These are phyloP conservation scores for Muntiacus muntjak DNA, from an alignment of 2,113 vertebrate species.

Conservation along the genomic window DNA sequence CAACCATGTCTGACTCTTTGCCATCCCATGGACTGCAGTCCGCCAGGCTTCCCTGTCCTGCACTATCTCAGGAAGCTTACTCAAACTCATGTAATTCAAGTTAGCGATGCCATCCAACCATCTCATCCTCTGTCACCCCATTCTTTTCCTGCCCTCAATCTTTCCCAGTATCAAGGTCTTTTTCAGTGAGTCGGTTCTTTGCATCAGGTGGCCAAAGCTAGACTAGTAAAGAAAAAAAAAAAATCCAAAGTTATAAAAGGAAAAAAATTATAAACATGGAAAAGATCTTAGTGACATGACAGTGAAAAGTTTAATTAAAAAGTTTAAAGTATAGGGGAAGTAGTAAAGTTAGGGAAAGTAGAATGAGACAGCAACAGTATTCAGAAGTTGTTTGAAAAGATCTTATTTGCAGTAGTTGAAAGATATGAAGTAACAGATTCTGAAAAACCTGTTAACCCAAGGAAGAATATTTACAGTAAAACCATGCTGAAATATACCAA, in stretches of 20 bases:
- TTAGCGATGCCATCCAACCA: not conserved
- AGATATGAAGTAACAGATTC: not conserved
- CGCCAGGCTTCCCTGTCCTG: not conserved
- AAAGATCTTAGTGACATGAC: not conserved
- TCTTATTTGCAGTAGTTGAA: not conserved
- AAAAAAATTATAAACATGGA: not conserved
- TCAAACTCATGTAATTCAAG: not conserved
- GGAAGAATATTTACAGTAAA: not conserved
- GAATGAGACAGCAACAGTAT: not conserved
- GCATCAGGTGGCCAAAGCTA: not conserved
- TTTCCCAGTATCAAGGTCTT: not conserved
- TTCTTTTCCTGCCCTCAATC: not conserved
- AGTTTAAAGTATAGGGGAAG: not conserved
- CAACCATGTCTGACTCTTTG: accelerated
- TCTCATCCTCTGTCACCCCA: not conserved
- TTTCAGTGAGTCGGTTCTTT: not conserved
- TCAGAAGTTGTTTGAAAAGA: not conserved
- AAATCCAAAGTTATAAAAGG: not conserved
- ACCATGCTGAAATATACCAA: not conserved
- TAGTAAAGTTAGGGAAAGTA: not conserved
- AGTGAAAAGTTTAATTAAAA: not conserved
- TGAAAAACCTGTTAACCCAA: not conserved
- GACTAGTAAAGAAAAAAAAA: not conserved
- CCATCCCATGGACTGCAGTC: not conserved
- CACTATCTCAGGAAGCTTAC: accelerated